Conservation (phyloP, 2,888 invertebrate genomes). For the Clostera curtula region DNA sequence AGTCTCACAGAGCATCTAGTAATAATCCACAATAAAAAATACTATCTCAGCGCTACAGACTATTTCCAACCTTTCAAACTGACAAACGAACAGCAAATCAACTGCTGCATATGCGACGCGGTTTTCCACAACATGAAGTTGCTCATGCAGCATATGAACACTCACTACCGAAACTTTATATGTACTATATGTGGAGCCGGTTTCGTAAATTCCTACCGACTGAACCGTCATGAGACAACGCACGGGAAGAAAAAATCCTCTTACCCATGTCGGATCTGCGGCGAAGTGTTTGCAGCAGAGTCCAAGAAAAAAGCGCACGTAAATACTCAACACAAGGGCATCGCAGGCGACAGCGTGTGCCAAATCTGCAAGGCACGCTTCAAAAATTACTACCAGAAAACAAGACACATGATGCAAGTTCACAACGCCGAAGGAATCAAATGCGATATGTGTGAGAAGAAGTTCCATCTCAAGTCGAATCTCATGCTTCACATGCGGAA, state of each 20-base stretch:
- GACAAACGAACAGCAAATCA: slow-evolving; percentile 47
- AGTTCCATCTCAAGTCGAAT: slow-evolving; percentile 61
- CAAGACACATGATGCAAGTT: slow-evolving; percentile 60
- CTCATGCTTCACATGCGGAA: slow-evolving; percentile 56
- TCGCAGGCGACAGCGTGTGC: slow-evolving; percentile 62
- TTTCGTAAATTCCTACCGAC: slow-evolving; percentile 53
- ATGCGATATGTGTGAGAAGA: slow-evolving; percentile 58
- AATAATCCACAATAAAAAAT: slow-evolving; percentile 48
- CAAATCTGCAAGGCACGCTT: slow-evolving; percentile 63
- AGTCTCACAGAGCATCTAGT: slow-evolving; percentile 48
- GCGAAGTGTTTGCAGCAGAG: slow-evolving; percentile 50
- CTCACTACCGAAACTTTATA: slow-evolving; percentile 61
- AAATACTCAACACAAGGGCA: slow-evolving; percentile 58
- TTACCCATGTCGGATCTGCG: slow-evolving; percentile 54
- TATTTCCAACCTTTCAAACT: slow-evolving; percentile 59
- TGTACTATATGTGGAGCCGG: slow-evolving; percentile 63
- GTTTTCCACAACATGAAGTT: slow-evolving; percentile 59
- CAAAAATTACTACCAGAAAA: slow-evolving; percentile 64
- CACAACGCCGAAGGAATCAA: slow-evolving; percentile 61
- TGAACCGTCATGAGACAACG: slow-evolving; percentile 56
- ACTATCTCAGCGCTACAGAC: slow-evolving; percentile 50
- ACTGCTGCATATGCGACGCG: slow-evolving; percentile 55
- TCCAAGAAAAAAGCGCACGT: slow-evolving; percentile 62
- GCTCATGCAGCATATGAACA: slow-evolving; percentile 64
- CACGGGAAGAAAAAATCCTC: slow-evolving; percentile 58